These are phyloP conservation scores for Umimayanthus chanpuru DNA, from an alignment of 92 coral and sea anemone genomes.

Conservation along the genomic window DNA sequence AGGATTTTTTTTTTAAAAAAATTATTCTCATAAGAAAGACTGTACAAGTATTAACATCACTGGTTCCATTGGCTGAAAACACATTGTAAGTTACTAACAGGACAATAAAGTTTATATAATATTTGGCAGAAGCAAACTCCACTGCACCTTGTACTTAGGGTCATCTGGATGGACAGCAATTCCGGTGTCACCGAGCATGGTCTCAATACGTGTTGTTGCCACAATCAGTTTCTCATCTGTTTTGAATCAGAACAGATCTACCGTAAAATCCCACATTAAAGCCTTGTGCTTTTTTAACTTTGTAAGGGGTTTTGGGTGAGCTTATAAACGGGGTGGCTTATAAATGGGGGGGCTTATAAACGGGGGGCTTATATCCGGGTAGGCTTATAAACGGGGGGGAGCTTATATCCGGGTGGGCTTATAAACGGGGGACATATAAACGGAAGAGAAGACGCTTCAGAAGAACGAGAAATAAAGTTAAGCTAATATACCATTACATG, in stretches of 20 bases:
- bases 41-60: background rate
- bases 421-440: too few relatives aligned
- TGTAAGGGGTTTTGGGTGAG: too few relatives aligned
- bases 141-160: conserved; percentile 82
- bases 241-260: background rate
- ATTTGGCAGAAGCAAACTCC: background rate
- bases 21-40: background rate
- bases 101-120: background rate
- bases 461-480: too few relatives aligned
- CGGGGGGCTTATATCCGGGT: too few relatives aligned
- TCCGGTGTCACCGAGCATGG: conserved; percentile 98
- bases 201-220: conserved; percentile 98
- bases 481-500: too few relatives aligned
- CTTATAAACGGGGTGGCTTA: too few relatives aligned
- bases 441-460: too few relatives aligned
- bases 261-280: too few relatives aligned
- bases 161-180: conserved; percentile 99
- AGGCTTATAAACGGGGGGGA: too few relatives aligned
- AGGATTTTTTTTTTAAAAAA: background rate
- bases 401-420: too few relatives aligned
- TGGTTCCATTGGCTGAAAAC: background rate
- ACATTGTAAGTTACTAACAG: background rate
- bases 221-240: conserved; percentile 91
- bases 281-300: too few relatives aligned
- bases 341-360: too few relatives aligned